Base-by-base conservation (phyloP, 2,113 vertebrate species). In the Rhagologus leucostigma region DNA sequence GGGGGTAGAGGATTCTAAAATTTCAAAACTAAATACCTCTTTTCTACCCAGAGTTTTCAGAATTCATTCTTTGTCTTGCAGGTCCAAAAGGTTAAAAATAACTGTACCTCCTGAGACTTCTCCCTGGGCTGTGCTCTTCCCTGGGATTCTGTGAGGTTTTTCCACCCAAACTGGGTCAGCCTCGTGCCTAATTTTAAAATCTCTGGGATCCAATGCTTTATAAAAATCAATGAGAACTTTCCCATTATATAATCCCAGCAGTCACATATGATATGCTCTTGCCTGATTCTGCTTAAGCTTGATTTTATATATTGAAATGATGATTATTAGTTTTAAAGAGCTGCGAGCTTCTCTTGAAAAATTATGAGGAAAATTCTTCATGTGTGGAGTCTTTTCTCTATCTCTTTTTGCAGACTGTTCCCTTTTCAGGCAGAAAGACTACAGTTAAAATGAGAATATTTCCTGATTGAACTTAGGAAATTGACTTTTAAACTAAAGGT, bases 11-110 rank as follows among this genome's bases (percentile, higher is more conserved):
- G 60, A 75, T 91, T 90, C 47, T 80, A 49, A 91, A 95, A 84
- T 95, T 97, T 89, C 56, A 52, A 92, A 91, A 77, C 68, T 56
- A 59, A 95, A 87, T 93, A 24, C 90, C 69, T 95, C 74, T 84
- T 95, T 95, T 77, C 93, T 97, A 71, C 87, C 50, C 84, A 65
- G 76, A 83, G 75, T 94, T 97, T 96, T 97, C 95, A 96, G 85
- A 92, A 97, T 98, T 96, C 92, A 77, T 71, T 94, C 93, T 93
- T 84, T 95, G 95, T 95, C 75, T 9, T n/a, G 8, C 62, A 95
- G 93, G 95, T 95, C 91, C 85, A 79, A 95, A 96, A 98, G 94
- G 95, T 97, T 98, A 97, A 97, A 97, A 98, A 96, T 97, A 98
- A 97, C 96, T 93, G 87, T 53, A 47, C 86, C 94, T 95, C 88